Conservation (phyloP, 2,797 vertebrate species). For the Typhlichthys subterraneus region DNA sequence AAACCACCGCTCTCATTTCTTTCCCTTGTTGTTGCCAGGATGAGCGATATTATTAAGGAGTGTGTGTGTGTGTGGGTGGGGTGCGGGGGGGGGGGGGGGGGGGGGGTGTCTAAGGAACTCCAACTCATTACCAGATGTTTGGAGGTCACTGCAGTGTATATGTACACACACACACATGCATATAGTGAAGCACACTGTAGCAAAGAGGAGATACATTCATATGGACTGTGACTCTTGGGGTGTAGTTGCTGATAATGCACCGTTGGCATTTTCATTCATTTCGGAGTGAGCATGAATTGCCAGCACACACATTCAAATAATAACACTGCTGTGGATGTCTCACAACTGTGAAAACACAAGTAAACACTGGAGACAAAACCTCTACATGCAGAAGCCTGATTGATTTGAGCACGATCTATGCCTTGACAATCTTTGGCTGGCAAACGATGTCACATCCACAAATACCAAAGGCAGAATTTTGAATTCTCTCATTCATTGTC, state of each 20-base stretch:
- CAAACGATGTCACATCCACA: conserved; percentile 11
- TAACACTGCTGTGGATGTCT: conserved; percentile 33
- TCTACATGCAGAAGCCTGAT: conserved; percentile 34
- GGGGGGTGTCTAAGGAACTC: conserved; percentile 21
- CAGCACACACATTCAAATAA: not conserved
- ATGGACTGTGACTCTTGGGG: conserved; percentile 49
- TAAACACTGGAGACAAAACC: conserved; percentile 32
- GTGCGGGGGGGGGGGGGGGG: conserved; percentile 3
- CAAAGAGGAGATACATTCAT: conserved; percentile 54
- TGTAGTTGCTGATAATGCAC: conserved; percentile 33
- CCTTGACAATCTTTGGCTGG: conserved; percentile 26
- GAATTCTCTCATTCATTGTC: not conserved
- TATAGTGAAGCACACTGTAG: conserved; percentile 5
- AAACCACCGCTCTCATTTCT: conserved; percentile 24
- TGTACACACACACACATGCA: conserved; percentile 15
- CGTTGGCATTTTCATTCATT: conserved; percentile 33
- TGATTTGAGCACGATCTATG: conserved; percentile 24
- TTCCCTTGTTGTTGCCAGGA: conserved; percentile 32
- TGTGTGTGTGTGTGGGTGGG: conserved; percentile 31
- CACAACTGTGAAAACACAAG: conserved; percentile 21
- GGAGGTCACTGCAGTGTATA: conserved; percentile 51
- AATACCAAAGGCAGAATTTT: not conserved
- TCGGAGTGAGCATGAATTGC: conserved; percentile 9
- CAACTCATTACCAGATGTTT: conserved; percentile 69
- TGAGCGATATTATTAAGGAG: conserved; percentile 60